A percentile compares a stretch with the other conserved stretches of the same genome.
phyloP scores from a whole-genome alignment of 2,113 vertebrate species.

The Alosa alosa region DNA sequence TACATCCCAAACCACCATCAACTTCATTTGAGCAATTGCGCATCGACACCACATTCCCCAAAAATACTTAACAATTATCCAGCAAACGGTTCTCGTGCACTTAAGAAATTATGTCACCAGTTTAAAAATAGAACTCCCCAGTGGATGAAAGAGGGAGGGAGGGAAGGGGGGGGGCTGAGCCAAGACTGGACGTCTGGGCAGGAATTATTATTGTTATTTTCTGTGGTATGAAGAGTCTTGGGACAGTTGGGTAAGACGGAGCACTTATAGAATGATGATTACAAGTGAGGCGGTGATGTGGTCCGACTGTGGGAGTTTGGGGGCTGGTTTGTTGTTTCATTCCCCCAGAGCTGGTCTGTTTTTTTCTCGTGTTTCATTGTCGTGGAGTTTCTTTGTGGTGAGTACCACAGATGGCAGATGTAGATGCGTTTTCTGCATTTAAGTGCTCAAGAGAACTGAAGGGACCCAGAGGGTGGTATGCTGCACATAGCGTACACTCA shows the following conservation, averaged over 20 bases:
- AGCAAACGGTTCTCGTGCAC: neutral
- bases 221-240: neutral
- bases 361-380: neutral
- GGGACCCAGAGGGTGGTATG: neutral
- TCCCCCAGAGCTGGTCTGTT: neutral
- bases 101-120: neutral
- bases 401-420: neutral
- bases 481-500: neutral
- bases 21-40: neutral
- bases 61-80: slow-evolving; percentile 10
- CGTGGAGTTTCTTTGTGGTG: neutral
- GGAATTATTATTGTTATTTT: slow-evolving; percentile 1
- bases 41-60: neutral
- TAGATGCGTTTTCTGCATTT: neutral
- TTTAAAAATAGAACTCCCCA: slow-evolving; percentile 64
- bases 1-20: neutral
- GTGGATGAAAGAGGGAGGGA: slow-evolving; percentile 55
- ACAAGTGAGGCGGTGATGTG: neutral
- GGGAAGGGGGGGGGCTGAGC: slow-evolving; percentile 35
- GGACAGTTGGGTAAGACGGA: neutral
- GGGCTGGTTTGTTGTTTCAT: neutral
- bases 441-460: neutral
- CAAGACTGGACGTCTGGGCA: slow-evolving; percentile 23
- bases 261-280: slow-evolving; percentile 3
- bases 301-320: neutral